phyloP scores from a whole-genome alignment of 2,888 invertebrate species.

The Melanophora roralis region DNA sequence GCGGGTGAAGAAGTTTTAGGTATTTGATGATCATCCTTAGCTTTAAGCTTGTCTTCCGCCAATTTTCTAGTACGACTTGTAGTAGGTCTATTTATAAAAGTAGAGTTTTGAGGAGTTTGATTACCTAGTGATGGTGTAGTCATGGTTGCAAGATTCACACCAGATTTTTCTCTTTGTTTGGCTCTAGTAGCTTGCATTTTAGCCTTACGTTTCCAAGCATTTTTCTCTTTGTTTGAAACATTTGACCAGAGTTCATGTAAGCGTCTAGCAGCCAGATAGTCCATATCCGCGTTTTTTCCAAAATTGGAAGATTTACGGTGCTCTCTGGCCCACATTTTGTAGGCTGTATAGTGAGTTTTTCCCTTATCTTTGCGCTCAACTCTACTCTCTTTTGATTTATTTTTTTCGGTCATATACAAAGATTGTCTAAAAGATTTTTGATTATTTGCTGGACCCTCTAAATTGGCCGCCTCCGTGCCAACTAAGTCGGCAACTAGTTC shows the following conservation, averaged over 20 bases:
- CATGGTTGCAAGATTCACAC: conserved; percentile 21
- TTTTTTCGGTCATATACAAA: conserved; percentile 88
- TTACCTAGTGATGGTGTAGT: conserved; percentile 47
- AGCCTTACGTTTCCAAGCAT: conserved; percentile 89
- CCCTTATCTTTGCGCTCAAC: conserved; percentile 89
- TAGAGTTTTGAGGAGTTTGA: conserved; percentile 42
- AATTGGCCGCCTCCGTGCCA: conserved; percentile 69
- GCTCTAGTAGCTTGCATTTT: conserved; percentile 78
- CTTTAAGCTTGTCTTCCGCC: conserved; percentile 69
- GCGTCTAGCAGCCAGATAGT: conserved; percentile 83
- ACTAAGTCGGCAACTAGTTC: conserved; percentile 73
- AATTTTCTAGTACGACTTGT: conserved; percentile 73
- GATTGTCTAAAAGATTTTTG: conserved; percentile 73
- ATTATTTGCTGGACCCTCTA: conserved; percentile 63
- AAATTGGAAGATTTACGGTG: conserved; percentile 80
- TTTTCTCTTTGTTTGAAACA: conserved; percentile 82
- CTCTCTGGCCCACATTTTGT: conserved; percentile 94
- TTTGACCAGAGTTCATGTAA: conserved; percentile 94
- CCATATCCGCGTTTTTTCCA: conserved; percentile 43
- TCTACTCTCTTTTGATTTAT: conserved; percentile 82
- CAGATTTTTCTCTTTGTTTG: conserved; percentile 64
- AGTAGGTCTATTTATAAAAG: conserved; percentile 72
- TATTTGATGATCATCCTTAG: conserved; percentile 27
- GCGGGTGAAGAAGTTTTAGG: background rate
- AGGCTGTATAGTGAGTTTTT: conserved; percentile 89